Percentiles rank a stretch among this genome's conserved stretches.
phyloP scores from a whole-genome alignment of 2,888 invertebrate genomes.

The Oscheius sp. region DNA sequence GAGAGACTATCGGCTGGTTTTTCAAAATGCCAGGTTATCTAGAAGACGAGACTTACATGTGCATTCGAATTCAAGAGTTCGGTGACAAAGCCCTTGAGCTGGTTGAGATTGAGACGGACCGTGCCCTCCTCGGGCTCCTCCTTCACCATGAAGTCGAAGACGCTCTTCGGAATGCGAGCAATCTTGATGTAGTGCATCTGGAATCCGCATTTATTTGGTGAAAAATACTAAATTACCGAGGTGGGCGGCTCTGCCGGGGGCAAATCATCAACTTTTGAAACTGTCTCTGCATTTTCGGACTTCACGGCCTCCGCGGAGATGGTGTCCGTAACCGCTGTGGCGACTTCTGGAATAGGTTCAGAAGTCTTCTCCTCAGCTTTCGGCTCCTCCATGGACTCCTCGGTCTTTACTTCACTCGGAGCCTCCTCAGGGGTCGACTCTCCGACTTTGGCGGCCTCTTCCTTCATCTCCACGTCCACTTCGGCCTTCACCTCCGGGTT shows the following conservation, averaged over 20 bases:
- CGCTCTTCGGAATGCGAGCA: constrained; percentile 12
- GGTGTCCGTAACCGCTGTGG: neutral
- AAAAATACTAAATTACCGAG: constrained; percentile 13
- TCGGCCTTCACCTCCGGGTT: neutral
- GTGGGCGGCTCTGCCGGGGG: constrained; percentile 10
- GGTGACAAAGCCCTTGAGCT: neutral
- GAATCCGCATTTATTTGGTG: neutral
- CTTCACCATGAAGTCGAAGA: constrained; percentile 17
- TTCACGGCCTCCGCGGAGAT: neutral
- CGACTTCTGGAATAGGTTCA: neutral
- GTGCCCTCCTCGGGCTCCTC: constrained; percentile 16
- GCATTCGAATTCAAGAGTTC: constrained; percentile 4
- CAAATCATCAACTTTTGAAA: neutral
- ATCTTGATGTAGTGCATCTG: constrained; percentile 17
- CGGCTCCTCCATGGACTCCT: neutral
- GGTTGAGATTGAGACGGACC: constrained; percentile 18
- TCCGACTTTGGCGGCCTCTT: neutral
- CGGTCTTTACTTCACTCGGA: neutral
- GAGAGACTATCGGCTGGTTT: too few species aligned
- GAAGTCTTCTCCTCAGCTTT: neutral
- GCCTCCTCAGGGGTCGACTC: neutral
- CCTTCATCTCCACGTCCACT: neutral
- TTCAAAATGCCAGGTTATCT: too few species aligned
- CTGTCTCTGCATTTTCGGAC: neutral
- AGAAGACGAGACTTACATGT: neutral